Conservation (phyloP, 2,797 vertebrate species). For the Mycteria americana region DNA sequence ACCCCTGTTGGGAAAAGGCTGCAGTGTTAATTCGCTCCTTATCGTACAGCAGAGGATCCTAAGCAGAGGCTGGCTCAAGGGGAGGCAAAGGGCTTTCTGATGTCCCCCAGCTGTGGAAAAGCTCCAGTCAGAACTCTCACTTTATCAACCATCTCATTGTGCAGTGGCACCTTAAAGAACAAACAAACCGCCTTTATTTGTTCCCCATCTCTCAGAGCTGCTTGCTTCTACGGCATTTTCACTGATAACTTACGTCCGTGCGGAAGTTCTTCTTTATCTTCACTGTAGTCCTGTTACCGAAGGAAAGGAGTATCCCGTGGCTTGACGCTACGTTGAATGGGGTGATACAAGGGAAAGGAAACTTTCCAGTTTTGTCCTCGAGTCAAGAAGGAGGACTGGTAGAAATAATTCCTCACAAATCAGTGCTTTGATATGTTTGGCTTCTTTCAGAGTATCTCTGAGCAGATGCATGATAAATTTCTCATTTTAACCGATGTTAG, state of each 20-base stretch:
- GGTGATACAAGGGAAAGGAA: background rate
- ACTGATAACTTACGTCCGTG: background rate
- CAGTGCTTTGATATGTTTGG: constrained; percentile 1
- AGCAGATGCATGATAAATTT: constrained; percentile 1
- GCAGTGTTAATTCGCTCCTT: background rate
- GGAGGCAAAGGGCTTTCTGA: background rate
- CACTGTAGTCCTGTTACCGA: background rate
- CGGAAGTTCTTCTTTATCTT: background rate
- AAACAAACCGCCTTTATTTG: background rate
- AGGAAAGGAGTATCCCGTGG: background rate
- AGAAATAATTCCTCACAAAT: constrained; percentile 13
- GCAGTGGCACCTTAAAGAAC: background rate
- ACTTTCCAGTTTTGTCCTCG: background rate
- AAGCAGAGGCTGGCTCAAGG: background rate
- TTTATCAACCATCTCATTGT: background rate
- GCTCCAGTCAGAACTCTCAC: background rate
- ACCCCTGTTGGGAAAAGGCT: background rate
- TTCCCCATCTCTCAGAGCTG: background rate
- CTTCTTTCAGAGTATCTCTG: background rate
- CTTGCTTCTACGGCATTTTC: background rate
- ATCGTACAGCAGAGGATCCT: background rate
- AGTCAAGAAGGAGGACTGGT: background rate
- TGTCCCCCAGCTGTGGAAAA: background rate
- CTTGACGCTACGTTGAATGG: background rate
- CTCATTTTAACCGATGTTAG: constrained; percentile 1